These are phyloP conservation scores for Aradus depressus DNA, from an alignment of 2,888 invertebrate species.

Conservation along the genomic window DNA sequence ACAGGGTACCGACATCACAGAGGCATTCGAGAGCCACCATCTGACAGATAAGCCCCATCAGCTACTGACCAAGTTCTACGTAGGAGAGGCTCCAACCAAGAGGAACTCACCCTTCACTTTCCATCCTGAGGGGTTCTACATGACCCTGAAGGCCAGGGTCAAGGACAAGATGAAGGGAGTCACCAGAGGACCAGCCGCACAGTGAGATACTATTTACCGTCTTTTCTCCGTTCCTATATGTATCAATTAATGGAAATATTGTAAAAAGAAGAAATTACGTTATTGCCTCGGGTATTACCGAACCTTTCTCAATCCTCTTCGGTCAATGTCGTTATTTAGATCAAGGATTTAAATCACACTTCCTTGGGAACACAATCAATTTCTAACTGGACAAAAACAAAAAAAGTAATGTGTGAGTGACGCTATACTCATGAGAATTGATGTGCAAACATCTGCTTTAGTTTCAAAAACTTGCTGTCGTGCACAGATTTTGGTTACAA, in stretches of 20 bases:
- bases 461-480: too few species aligned
- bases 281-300: background rate
- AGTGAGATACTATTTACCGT: conserved; percentile 12
- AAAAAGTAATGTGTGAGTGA: too few species aligned
- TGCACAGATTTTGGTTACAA: too few species aligned
- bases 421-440: too few species aligned
- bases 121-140: conserved; percentile 60
- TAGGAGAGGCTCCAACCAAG: conserved; percentile 49
- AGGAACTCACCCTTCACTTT: conserved; percentile 64
- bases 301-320: background rate
- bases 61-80: conserved; percentile 52
- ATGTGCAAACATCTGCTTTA: too few species aligned
- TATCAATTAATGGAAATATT: background rate
- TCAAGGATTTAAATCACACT: too few species aligned
- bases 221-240: conserved; percentile 10
- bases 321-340: background rate
- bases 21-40: conserved; percentile 66
- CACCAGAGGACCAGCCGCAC: conserved; percentile 21
- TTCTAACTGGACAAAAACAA: too few species aligned
- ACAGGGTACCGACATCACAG: conserved; percentile 69
- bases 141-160: conserved; percentile 45
- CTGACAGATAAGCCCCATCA: conserved; percentile 46
- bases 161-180: conserved; percentile 22
- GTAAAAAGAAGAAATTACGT: background rate
- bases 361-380: too few species aligned